phyloP scores from a whole-genome alignment of 2,113 vertebrate genomes.

The Trichechus manatus region DNA sequence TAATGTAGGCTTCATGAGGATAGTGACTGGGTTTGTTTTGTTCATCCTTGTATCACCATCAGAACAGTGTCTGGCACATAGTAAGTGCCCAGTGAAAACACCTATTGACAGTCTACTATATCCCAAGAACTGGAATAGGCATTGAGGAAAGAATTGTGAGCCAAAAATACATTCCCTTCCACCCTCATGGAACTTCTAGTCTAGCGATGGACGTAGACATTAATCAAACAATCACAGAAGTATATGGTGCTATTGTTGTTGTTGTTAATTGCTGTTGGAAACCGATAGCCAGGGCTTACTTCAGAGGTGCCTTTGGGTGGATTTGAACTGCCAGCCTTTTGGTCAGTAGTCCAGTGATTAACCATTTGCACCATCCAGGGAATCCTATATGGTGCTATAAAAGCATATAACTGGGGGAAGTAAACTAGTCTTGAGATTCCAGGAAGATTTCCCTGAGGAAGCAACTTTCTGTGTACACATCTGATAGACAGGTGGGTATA shows the following conservation, averaged over 20 bases:
- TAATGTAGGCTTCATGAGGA: neutral
- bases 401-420: neutral
- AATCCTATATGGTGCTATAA: neutral
- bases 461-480: neutral
- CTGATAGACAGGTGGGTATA: neutral
- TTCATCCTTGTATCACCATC: neutral
- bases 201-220: neutral
- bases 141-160: neutral
- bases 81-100: neutral
- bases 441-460: neutral
- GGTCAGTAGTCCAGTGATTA: neutral
- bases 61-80: neutral
- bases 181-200: neutral
- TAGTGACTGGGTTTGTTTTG: neutral
- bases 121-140: neutral
- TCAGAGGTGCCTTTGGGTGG: neutral
- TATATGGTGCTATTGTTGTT: neutral
- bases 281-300: neutral
- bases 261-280: neutral
- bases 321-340: neutral
- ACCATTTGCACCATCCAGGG: neutral
- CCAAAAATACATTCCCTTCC: neutral
- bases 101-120: neutral
- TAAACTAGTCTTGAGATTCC: neutral
- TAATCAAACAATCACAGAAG: neutral